These are phyloP conservation scores for Eupithecia tripunctaria DNA, from an alignment of 2,888 invertebrate genomes.

Conservation along the genomic window DNA sequence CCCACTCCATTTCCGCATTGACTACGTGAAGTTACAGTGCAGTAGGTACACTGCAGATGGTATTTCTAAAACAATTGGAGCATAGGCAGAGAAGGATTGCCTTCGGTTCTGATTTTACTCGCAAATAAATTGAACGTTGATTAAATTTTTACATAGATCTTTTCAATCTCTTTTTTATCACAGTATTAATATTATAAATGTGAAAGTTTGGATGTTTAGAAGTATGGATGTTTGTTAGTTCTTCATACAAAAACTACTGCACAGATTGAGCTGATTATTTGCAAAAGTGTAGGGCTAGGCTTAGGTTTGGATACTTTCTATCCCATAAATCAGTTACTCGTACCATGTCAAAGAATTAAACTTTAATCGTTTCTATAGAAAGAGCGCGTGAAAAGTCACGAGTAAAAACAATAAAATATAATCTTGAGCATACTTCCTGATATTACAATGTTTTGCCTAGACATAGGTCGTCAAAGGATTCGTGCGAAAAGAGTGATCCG, in stretches of 20 bases:
- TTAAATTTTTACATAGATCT: not conserved
- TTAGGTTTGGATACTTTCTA: no score
- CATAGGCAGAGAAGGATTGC: not conserved
- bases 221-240: no score
- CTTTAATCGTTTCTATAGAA: no score
- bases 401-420: not conserved
- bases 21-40: not conserved
- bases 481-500: conserved; percentile 9
- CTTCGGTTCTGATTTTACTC: not conserved
- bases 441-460: not conserved
- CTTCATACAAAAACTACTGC: no score
- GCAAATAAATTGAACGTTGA: not conserved
- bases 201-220: no score
- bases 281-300: no score
- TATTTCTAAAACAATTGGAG: not conserved
- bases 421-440: not conserved
- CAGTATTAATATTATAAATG: no score
- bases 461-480: not conserved
- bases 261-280: no score
- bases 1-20: not conserved
- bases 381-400: no score
- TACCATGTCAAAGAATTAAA: no score
- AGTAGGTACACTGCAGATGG: not conserved
- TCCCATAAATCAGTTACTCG: no score
- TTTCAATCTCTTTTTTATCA: no score